phyloP scores from a whole-genome alignment of 1,140 invertebrate genomes.

The Metopolophium dirhodum region DNA sequence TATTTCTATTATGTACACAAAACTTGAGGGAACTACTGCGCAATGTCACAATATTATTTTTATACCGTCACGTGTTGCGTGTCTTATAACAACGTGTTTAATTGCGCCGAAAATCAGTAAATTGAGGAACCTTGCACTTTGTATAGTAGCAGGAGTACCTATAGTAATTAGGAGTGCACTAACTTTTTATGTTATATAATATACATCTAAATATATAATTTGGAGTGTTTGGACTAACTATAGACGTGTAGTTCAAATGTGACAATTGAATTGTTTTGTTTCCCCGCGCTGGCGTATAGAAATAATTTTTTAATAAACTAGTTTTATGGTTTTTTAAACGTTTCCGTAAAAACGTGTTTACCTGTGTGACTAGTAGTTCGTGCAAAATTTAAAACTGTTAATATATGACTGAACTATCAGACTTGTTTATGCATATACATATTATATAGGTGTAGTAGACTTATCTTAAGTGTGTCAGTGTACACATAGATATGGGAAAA shows the following conservation, averaged over 20 bases:
- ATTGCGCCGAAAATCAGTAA: not conserved
- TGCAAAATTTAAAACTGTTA: not conserved
- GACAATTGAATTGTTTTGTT: conserved; percentile 18
- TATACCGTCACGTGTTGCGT: not conserved
- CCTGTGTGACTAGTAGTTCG: not conserved
- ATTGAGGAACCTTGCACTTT: not conserved
- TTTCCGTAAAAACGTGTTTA: not conserved
- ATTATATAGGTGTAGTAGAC: not conserved
- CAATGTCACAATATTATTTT: not conserved
- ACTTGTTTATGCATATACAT: not conserved
- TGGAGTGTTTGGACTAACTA: not conserved
- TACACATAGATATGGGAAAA: no score
- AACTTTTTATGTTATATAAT: not conserved
- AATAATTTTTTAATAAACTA: not conserved
- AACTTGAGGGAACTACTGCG: not conserved
- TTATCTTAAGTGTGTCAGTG: not conserved
- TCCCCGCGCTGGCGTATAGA: not conserved
- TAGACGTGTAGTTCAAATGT: not conserved
- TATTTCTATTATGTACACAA: not conserved
- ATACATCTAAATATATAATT: not conserved
- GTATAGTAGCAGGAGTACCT: not conserved
- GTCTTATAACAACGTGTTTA: not conserved
- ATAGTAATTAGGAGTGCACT: not conserved
- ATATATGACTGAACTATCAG: not conserved
- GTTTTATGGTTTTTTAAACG: conserved; percentile 30